Base-by-base conservation (phyloP, 2,888 invertebrate species). In the Reticulitermes lucifugus region DNA sequence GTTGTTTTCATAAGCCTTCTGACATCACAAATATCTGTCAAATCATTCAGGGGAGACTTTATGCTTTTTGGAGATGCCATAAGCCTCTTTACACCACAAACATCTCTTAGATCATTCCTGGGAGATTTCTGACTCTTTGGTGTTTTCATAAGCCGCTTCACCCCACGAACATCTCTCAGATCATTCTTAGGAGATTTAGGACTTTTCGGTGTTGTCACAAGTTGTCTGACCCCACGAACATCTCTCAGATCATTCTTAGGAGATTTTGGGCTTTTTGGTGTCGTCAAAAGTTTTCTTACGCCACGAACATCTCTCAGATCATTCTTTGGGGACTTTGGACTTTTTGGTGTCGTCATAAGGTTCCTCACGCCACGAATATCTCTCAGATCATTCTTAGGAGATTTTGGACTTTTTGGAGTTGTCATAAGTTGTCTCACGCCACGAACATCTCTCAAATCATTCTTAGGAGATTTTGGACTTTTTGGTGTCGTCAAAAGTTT, bases 271-370 rank as follows among this genome's bases (percentile, higher is more conserved):
- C 89, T 89, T 25, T 43, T 87, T 71, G 88, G 89, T 22, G 88
- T 88, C 22, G 86, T 89, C 86, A 92, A 91, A 14, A 92, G 87
- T 70, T 85, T 87, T 89, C 90, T 91, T 0, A 92, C 91, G 1
- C 92, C 92, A 0, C 90, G 90, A 0, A 92, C 90, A 79, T 92
- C 89, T 0, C 89, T 90, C 82, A 92, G 87, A 86, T 92, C 92
- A 86, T 92, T 91, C 59, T 86, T 89, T 0, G 91, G 91, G 0
- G 83, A 86, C 88, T 88, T 75, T 86, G 14, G 75, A 85, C 79
- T 86, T 83, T 84, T 87, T 0, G 88, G 88, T 2, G 89, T 87
- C 55, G 75, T 86, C 79, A 89, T 86, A 9, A 90, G 83, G 71
- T 87, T 88, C 70, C 88, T 88, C 7, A 89, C 87, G 6, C 89